These are phyloP conservation scores for Neodiprion lecontei DNA, from an alignment of 1,140 invertebrate species.

Conservation along the genomic window DNA sequence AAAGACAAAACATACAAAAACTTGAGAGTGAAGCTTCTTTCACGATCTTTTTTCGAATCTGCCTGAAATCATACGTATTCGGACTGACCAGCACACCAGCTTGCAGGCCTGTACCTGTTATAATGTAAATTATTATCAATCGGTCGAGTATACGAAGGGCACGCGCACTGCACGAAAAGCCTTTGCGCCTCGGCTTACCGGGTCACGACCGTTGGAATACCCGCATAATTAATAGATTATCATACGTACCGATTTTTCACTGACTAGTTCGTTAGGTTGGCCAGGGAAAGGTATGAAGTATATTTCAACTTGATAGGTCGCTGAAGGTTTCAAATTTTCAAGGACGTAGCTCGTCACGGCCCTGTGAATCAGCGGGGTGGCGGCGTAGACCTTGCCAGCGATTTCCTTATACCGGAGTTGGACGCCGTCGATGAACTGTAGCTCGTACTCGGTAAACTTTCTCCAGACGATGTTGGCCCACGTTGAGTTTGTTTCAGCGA, in stretches of 20 bases:
- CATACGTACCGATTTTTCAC: conserved; percentile 71
- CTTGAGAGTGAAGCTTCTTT: too few relatives aligned
- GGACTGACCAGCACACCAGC: too few relatives aligned
- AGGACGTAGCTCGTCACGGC: conserved; percentile 76
- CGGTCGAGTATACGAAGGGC: conserved; percentile 29
- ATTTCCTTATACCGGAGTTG: conserved; percentile 76
- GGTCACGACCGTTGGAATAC: conserved; percentile 41
- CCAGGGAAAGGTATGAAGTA: conserved; percentile 79
- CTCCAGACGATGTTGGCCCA: conserved; percentile 82
- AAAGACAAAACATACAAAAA: too few relatives aligned
- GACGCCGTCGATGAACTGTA: conserved; percentile 77
- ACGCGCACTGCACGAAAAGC: too few relatives aligned
- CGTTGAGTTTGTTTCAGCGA: conserved; percentile 78
- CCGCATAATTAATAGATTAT: conserved; percentile 36
- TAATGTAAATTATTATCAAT: neutral
- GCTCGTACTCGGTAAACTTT: conserved; percentile 79
- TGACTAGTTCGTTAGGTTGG: conserved; percentile 75
- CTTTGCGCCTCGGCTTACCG: too few relatives aligned
- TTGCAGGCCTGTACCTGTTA: too few relatives aligned
- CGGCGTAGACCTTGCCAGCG: conserved; percentile 74
- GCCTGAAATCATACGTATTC: too few relatives aligned
- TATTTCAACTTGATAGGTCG: conserved; percentile 78
- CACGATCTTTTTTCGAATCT: too few relatives aligned
- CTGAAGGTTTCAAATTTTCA: conserved; percentile 74
- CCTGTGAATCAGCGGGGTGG: conserved; percentile 78